Evolutionary conservation across 2,797 vertebrate species (phyloP).

Genomic region (Microctenopoma lineatum): DNA sequence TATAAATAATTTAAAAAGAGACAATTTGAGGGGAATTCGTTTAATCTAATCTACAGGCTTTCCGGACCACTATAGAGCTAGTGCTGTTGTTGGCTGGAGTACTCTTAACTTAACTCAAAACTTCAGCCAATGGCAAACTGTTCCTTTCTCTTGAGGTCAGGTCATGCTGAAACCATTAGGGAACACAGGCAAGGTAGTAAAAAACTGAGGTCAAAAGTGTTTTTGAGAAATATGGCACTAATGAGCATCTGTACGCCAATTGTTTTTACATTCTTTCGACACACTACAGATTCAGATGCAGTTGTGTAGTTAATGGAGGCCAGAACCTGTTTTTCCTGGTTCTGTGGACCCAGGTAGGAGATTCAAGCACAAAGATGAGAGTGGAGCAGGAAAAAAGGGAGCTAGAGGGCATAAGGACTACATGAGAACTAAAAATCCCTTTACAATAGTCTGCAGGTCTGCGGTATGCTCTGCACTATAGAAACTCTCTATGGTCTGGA

Average conservation of each 20-base stretch:
- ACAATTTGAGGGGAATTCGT: conserved; percentile 61
- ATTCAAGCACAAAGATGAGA: conserved; percentile 69
- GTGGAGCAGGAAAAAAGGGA: conserved; percentile 45
- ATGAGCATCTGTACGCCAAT: conserved; percentile 19
- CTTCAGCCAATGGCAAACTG: conserved; percentile 62
- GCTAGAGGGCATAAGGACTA: conserved; percentile 54
- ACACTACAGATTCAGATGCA: conserved; percentile 36
- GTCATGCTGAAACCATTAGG: conserved; percentile 57
- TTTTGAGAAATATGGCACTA: conserved; percentile 40
- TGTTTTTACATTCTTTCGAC: conserved; percentile 21
- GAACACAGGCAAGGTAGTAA: conserved; percentile 40
- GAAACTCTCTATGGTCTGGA: conserved; percentile 65
- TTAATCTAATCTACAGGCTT: conserved; percentile 77
- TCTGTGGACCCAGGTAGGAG: conserved; percentile 54
- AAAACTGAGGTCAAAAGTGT: conserved; percentile 44
- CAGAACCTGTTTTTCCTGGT: conserved; percentile 56
- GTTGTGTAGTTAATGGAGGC: conserved; percentile 53
- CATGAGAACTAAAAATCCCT: conserved; percentile 78
- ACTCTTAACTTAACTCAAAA: conserved; percentile 53
- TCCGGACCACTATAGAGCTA: conserved; percentile 62
- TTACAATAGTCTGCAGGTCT: conserved; percentile 70
- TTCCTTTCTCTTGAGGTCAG: conserved; percentile 50
- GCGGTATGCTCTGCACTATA: conserved; percentile 70
- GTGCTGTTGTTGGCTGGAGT: conserved; percentile 76
- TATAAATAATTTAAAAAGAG: conserved; percentile 68